Evolutionary conservation across 2,113 vertebrate species (phyloP).

Genomic region (Neolamprologus longior): DNA sequence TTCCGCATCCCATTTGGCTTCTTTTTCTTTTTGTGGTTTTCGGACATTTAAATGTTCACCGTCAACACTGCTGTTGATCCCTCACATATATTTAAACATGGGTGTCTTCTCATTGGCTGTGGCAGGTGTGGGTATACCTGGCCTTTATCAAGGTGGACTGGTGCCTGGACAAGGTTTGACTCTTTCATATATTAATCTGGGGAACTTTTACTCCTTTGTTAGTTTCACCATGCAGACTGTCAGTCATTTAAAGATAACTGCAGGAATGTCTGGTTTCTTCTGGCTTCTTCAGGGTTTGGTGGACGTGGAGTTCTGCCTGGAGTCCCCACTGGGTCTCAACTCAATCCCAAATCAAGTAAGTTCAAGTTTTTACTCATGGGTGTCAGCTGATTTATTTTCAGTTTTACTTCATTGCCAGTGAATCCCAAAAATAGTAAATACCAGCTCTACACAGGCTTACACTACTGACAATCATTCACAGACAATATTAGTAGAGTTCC

Average conservation of each 20-base stretch:
- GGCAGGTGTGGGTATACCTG: constrained; percentile 71
- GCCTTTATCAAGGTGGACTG: constrained; percentile 70
- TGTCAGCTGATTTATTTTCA: neutral
- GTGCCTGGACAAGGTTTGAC: constrained; percentile 67
- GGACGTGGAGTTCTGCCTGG: constrained; percentile 90
- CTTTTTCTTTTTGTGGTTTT: neutral
- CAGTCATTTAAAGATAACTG: neutral
- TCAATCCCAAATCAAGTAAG: constrained; percentile 80
- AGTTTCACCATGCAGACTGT: neutral
- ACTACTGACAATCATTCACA: neutral
- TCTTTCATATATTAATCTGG: neutral
- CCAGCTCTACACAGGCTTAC: neutral
- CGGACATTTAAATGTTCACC: neutral
- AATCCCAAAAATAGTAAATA: neutral
- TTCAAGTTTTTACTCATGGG: neutral
- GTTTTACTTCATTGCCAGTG: neutral
- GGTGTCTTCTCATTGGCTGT: neutral
- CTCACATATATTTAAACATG: neutral
- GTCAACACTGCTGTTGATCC: neutral
- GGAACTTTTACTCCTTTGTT: neutral
- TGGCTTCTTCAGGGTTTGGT: constrained; percentile 70
- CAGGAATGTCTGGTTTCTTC: neutral
- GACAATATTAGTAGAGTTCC: neutral
- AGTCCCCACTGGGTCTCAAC: constrained; percentile 83
- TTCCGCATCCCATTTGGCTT: neutral